phyloP scores from a whole-genome alignment of 2,888 invertebrate species.

The Scaptomyza parva region DNA sequence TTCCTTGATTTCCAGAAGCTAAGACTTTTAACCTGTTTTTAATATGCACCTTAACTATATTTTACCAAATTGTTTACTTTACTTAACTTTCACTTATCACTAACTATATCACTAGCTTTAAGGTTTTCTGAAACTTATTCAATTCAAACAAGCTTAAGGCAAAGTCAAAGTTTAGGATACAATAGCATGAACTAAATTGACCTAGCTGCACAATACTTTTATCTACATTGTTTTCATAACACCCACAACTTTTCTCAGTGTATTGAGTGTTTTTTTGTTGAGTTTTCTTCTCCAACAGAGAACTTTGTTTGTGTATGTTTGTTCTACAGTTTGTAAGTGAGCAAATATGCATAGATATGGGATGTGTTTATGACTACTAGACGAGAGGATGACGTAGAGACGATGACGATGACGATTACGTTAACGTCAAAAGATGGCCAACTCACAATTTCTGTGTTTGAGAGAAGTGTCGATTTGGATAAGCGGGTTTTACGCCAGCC shows the following conservation, averaged over 20 bases:
- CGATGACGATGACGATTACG: conserved; percentile 26
- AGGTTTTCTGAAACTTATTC: not conserved
- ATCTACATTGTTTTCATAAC: too few species aligned
- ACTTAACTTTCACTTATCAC: too few species aligned
- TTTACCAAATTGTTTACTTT: too few species aligned
- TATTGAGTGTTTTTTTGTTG: not conserved
- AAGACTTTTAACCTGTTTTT: too few species aligned
- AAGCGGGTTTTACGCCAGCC: conserved; percentile 84
- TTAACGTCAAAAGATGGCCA: conserved; percentile 51
- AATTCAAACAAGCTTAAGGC: not conserved
- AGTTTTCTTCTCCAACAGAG: not conserved
- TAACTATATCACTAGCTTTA: too few species aligned
- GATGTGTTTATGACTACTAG: conserved; percentile 7
- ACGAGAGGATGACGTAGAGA: conserved; percentile 12
- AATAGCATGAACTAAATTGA: too few species aligned
- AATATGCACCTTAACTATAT: too few species aligned
- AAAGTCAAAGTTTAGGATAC: too few species aligned
- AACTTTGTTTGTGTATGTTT: conserved; percentile 12
- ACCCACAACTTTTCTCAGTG: conserved; percentile 6
- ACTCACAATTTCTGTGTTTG: conserved; percentile 84
- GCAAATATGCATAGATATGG: conserved; percentile 52
- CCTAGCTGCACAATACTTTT: too few species aligned
- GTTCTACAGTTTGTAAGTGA: conserved; percentile 40
- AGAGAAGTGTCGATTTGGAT: conserved; percentile 84
- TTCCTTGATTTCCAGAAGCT: too few species aligned